A percentile compares a stretch with the other conserved stretches of the same genome.
Conservation (phyloP, 2,113 vertebrate species). For the Brienomyrus longianalis region DNA sequence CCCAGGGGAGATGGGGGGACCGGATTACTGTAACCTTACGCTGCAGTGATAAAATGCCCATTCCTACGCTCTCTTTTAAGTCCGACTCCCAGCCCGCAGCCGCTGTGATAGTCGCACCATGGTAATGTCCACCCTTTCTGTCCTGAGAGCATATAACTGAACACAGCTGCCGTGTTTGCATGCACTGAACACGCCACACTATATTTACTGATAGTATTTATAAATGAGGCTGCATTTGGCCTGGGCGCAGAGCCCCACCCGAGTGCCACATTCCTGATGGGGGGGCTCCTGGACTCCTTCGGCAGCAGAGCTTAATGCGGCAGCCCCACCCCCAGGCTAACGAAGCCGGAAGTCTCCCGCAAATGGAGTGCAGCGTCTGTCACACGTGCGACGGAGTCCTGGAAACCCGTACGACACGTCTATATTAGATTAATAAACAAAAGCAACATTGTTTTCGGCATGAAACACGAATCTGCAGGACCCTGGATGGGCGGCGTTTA, state of each 20-base stretch:
- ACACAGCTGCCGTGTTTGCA: background rate
- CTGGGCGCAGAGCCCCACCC: background rate
- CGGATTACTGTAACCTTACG: background rate
- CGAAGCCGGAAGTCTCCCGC: background rate
- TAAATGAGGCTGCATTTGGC: constrained; percentile 18
- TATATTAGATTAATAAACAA: background rate
- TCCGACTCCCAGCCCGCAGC: background rate
- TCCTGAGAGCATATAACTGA: background rate
- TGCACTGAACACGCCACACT: background rate
- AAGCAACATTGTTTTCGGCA: background rate
- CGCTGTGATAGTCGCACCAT: background rate
- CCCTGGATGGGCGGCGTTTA: background rate
- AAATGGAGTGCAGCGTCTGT: background rate
- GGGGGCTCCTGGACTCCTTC: no score
- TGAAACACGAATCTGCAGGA: background rate
- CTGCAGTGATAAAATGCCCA: background rate
- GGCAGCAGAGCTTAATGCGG: background rate
- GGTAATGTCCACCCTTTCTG: background rate
- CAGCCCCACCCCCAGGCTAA: background rate
- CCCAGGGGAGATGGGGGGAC: background rate
- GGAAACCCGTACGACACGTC: no score
- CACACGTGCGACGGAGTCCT: background rate
- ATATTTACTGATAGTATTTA: constrained; percentile 38
- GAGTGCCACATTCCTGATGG: constrained; percentile 15
- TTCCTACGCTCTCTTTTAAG: background rate